A percentile compares a stretch with the other conserved stretches of the same genome.
Conservation (phyloP, 2,113 vertebrate genomes). For the Donacobius atricapilla region DNA sequence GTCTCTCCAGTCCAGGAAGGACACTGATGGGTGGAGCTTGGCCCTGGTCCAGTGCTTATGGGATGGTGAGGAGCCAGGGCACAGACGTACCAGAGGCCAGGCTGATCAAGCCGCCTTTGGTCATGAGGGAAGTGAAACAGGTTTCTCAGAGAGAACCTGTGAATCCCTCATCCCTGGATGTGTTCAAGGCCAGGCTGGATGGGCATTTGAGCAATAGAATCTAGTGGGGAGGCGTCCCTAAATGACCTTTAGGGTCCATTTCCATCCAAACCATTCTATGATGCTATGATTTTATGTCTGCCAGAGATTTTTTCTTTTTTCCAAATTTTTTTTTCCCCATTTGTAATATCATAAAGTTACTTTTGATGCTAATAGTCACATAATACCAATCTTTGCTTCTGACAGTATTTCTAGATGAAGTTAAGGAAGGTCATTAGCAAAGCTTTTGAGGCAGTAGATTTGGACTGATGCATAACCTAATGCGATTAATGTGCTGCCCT, state of each 20-base stretch:
- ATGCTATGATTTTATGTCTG: background rate
- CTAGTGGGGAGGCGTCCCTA: background rate
- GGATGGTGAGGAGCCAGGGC: background rate
- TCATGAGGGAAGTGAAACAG: background rate
- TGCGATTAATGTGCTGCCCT: background rate
- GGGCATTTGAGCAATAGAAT: background rate
- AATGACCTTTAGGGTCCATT: background rate
- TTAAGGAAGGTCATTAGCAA: background rate
- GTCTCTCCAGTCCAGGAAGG: background rate
- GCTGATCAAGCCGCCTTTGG: background rate
- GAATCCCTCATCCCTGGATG: background rate
- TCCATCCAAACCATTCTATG: background rate
- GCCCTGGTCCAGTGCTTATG: background rate
- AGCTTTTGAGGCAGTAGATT: background rate
- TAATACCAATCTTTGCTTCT: background rate
- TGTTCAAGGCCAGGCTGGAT: background rate
- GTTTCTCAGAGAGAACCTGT: background rate
- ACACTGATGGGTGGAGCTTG: fast-evolving
- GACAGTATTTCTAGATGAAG: background rate
- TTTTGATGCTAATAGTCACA: background rate
- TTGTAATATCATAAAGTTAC: background rate
- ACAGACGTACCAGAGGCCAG: background rate
- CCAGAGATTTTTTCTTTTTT: background rate
- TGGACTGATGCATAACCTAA: background rate
- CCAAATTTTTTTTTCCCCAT: too few species aligned